Conservation (phyloP, 2,113 vertebrate genomes). For the Tringa solitaria region DNA sequence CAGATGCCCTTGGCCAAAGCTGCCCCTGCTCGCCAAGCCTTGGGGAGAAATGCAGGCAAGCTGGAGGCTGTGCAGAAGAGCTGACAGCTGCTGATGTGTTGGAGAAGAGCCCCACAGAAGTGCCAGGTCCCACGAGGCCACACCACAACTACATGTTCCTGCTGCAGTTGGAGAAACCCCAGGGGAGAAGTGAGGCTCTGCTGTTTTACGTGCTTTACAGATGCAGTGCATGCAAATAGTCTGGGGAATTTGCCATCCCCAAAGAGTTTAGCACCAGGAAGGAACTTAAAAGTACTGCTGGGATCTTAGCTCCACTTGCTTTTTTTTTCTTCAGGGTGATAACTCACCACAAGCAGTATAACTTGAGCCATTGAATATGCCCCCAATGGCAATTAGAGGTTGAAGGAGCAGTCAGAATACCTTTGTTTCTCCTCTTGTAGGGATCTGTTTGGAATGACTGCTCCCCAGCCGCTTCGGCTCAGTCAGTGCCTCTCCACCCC, state of each 20-base stretch:
- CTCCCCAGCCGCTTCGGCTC: background rate
- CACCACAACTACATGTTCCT: background rate
- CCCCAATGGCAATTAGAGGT: background rate
- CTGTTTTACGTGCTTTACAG: background rate
- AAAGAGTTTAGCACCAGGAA: background rate
- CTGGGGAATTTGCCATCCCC: background rate
- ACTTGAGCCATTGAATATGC: background rate
- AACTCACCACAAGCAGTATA: fast-evolving
- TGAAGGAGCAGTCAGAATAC: background rate
- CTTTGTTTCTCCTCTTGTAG: background rate
- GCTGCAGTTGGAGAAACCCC: background rate
- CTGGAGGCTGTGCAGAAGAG: background rate
- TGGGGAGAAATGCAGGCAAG: background rate
- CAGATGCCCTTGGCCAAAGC: background rate
- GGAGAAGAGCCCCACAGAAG: background rate
- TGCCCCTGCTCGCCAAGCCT: fast-evolving
- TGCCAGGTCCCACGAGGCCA: background rate
- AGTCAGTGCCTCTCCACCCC: fast-evolving
- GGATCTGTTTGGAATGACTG: background rate
- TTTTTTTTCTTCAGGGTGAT: background rate
- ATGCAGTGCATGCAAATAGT: background rate
- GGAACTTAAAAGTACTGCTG: background rate
- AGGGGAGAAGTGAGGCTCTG: background rate
- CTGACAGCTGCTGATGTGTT: background rate
- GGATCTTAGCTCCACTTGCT: background rate